Evolutionary conservation across 2,797 vertebrate genomes (phyloP).

Genomic region (Cirrhinus molitorella): DNA sequence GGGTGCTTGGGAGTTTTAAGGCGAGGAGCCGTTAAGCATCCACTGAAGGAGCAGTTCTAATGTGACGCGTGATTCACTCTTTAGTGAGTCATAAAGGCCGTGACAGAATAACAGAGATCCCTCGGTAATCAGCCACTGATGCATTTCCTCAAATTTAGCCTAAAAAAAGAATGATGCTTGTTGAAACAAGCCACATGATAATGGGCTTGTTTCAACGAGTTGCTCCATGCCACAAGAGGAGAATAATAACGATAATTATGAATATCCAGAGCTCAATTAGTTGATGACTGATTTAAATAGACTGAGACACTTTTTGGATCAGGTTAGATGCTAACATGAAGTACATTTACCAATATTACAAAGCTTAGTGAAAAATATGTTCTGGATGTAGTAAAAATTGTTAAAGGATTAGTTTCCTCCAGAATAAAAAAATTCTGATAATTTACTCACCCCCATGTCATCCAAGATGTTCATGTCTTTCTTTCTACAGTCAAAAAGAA

Average conservation of each 20-base stretch:
- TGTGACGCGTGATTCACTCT: slow-evolving; percentile 73
- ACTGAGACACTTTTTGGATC: neutral
- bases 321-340: neutral
- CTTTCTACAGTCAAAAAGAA: no score
- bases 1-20: slow-evolving; percentile 73
- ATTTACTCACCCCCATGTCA: no score
- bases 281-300: slow-evolving; percentile 11
- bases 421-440: no score
- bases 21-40: slow-evolving; percentile 66
- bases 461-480: no score
- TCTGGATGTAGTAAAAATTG: neutral
- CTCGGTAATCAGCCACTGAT: slow-evolving; percentile 23
- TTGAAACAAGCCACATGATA: no score
- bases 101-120: slow-evolving; percentile 71
- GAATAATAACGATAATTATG: slow-evolving; percentile 9
- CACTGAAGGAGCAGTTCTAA: slow-evolving; percentile 63
- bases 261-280: slow-evolving; percentile 15
- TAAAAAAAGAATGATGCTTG: slow-evolving; percentile 20
- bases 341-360: neutral
- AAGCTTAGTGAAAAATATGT: neutral
- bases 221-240: neutral
- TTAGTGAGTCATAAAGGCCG: slow-evolving; percentile 75
- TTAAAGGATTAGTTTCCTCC: neutral
- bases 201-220: neutral
- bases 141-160: slow-evolving; percentile 29